These are phyloP conservation scores for Eudasyphora cyanicolor DNA, from an alignment of 2,888 invertebrate genomes.

Conservation along the genomic window DNA sequence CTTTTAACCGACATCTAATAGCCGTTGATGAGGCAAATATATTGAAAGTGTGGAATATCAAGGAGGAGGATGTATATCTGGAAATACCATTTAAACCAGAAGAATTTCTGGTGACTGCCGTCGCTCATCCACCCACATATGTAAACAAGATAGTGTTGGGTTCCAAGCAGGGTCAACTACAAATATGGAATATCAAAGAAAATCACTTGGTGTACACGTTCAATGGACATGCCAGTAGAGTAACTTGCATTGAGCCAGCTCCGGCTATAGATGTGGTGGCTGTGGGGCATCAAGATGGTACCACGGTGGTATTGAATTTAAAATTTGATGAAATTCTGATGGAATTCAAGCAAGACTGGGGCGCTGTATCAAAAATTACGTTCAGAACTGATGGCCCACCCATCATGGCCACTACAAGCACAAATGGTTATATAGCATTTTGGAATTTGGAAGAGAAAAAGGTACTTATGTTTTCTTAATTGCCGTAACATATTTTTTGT, in stretches of 20 bases:
- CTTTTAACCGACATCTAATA: constrained; percentile 92
- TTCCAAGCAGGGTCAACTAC: constrained; percentile 90
- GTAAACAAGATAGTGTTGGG: constrained; percentile 95
- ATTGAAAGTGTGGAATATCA: constrained; percentile 92
- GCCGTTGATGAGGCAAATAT: constrained; percentile 90
- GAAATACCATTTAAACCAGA: constrained; percentile 85
- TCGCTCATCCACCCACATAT: constrained; percentile 97
- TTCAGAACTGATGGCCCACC: constrained; percentile 93
- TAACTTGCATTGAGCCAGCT: constrained; percentile 90
- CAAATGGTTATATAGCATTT: constrained; percentile 91
- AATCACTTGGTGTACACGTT: constrained; percentile 89
- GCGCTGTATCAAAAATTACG: constrained; percentile 89
- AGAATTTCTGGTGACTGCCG: constrained; percentile 88
- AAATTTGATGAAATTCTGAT: constrained; percentile 90
- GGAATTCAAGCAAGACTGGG: constrained; percentile 95
- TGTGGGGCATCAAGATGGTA: constrained; percentile 90
- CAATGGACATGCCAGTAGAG: constrained; percentile 80
- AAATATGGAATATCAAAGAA: constrained; percentile 93
- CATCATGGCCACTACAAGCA: constrained; percentile 92
- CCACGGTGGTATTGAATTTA: constrained; percentile 92
- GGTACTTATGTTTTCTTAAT: constrained; percentile 69
- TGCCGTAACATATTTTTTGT: not conserved
- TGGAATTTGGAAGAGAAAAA: constrained; percentile 94
- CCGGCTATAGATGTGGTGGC: constrained; percentile 96
- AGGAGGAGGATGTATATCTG: constrained; percentile 84